These are phyloP conservation scores for Chrysolina oricalcia DNA, from an alignment of 2,888 invertebrate genomes.

Conservation along the genomic window DNA sequence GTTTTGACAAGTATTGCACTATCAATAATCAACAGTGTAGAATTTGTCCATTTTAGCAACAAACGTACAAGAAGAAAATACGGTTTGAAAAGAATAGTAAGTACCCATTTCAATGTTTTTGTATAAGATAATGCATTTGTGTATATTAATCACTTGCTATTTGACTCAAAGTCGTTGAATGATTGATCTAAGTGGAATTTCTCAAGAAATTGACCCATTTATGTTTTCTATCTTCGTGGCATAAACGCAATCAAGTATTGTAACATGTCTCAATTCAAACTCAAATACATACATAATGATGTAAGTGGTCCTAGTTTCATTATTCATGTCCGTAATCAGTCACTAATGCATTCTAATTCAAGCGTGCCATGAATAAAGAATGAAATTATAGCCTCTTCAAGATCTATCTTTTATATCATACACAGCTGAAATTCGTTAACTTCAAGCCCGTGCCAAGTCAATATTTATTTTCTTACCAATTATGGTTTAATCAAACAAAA, in stretches of 20 bases:
- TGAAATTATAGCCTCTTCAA: constrained; percentile 17
- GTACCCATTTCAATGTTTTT: no score
- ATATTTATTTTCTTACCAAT: constrained; percentile 33
- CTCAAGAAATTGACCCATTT: neutral
- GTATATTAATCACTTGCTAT: no score
- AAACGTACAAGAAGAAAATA: no score
- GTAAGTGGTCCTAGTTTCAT: constrained; percentile 11
- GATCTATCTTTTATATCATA: constrained; percentile 22
- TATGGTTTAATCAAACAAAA: constrained; percentile 32
- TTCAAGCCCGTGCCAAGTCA: constrained; percentile 26
- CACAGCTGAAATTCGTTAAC: constrained; percentile 22
- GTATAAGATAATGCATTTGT: no score
- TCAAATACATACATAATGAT: constrained; percentile 1
- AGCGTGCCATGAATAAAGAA: constrained; percentile 17
- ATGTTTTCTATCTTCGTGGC: neutral
- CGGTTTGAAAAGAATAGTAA: no score
- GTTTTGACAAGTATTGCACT: no score
- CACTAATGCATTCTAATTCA: constrained; percentile 13
- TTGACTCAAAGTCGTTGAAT: neutral
- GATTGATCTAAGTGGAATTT: neutral
- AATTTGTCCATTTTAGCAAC: no score
- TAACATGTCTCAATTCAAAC: neutral
- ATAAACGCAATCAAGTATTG: neutral
- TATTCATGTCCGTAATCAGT: constrained; percentile 7
- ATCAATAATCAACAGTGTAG: no score